Percentiles rank a stretch among this genome's conserved stretches.
Evolutionary conservation across 2,797 vertebrate species (phyloP).

Genomic region (Peromyscus eremicus): DNA sequence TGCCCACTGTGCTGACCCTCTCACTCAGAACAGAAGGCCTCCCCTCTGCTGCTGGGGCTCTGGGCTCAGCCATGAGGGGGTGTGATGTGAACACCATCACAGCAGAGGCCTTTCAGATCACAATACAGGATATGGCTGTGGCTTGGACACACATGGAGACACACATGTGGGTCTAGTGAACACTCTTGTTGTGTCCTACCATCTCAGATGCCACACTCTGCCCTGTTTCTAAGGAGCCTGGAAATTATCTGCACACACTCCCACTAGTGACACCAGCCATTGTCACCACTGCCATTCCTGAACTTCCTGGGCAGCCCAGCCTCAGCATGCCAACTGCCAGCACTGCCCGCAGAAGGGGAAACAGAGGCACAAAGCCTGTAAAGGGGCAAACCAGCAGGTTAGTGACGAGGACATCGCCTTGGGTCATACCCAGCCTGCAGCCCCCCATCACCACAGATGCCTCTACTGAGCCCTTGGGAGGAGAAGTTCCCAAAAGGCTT

Average conservation of each 20-base stretch:
- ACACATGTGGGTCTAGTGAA: neutral
- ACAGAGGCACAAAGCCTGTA: neutral
- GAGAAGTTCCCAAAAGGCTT: neutral
- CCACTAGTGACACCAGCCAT: rapidly evolving
- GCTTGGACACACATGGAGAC: neutral
- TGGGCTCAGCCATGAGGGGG: neutral
- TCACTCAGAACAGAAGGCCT: no score
- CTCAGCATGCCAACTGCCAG: neutral
- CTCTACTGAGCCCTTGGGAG: neutral
- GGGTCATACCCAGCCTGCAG: neutral
- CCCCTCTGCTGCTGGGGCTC: neutral
- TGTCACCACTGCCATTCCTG: rapidly evolving
- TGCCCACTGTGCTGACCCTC: no score
- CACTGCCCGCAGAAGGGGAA: neutral
- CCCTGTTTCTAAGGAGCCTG: neutral
- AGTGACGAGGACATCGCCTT: rapidly evolving
- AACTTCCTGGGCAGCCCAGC: no score
- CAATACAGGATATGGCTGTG: neutral
- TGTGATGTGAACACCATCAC: neutral
- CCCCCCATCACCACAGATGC: rapidly evolving
- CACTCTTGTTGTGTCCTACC: neutral
- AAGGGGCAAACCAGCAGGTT: neutral
- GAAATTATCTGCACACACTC: no score
- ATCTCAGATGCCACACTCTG: neutral
- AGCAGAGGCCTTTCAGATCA: neutral